These are phyloP conservation scores for Dicycla oo DNA, from an alignment of 2,888 invertebrate species.

Conservation along the genomic window DNA sequence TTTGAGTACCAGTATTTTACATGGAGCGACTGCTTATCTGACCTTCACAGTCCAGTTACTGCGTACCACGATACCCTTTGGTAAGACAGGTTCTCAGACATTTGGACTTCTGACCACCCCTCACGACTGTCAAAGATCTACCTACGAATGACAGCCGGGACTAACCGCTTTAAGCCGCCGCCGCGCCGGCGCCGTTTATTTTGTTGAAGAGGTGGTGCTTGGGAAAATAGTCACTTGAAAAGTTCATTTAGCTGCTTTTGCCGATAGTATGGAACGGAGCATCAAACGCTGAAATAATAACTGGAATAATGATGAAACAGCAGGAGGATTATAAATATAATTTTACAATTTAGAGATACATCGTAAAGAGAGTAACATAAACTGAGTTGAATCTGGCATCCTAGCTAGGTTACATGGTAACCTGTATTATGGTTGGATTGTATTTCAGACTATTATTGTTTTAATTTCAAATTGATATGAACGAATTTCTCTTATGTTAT, in stretches of 20 bases:
- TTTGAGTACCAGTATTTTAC: background rate
- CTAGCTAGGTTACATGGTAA: no score
- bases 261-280: background rate
- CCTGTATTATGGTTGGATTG: no score
- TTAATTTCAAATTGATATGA: background rate
- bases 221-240: background rate
- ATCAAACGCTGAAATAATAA: background rate
- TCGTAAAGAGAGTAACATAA: no score
- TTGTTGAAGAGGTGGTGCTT: background rate
- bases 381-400: no score
- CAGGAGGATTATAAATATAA: no score
- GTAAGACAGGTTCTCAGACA: background rate
- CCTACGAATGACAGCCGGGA: background rate
- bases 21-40: background rate
- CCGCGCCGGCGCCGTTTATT: no score
- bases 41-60: background rate
- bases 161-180: no score
- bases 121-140: background rate
- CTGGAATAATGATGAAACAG: background rate
- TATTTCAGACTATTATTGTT: no score
- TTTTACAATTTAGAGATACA: no score
- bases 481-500: no score
- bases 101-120: background rate
- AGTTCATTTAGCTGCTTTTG: background rate
- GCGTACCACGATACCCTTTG: no score